These are phyloP conservation scores for Gonocerus acuteangulatus DNA, from an alignment of 2,888 invertebrate species.

Conservation along the genomic window DNA sequence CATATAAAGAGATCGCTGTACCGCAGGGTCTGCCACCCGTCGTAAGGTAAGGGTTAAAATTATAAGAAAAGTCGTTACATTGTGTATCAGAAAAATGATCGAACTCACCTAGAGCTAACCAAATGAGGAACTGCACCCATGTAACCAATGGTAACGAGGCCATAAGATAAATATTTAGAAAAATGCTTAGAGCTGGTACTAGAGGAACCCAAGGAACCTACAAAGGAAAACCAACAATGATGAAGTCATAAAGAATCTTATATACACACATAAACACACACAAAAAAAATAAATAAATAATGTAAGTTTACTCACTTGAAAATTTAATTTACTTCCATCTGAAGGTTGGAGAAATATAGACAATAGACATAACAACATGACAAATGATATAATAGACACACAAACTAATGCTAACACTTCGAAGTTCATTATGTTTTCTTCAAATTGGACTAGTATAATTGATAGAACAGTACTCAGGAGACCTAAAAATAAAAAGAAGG, in stretches of 20 bases:
- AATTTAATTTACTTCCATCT: slow-evolving; percentile 42
- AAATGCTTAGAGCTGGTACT: slow-evolving; percentile 70
- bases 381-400: slow-evolving; percentile 1
- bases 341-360: slow-evolving; percentile 42
- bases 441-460: slow-evolving; percentile 6
- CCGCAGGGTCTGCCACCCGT: no score
- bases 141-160: slow-evolving; percentile 65
- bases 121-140: slow-evolving; percentile 75
- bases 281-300: no score
- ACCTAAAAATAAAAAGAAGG: neutral
- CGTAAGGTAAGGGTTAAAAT: no score
- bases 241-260: no score
- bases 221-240: slow-evolving; percentile 39
- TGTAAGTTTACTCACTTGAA: slow-evolving; percentile 43
- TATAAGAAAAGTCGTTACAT: no score
- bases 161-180: slow-evolving; percentile 80
- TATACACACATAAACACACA: no score
- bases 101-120: slow-evolving; percentile 75
- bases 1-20: no score
- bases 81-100: no score
- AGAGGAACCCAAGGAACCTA: slow-evolving; percentile 79
- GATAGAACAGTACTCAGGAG: neutral
- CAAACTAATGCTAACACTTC: neutral
- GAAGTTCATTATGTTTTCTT: neutral
- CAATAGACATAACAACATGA: slow-evolving; percentile 29